Base-by-base conservation (phyloP, 2,888 invertebrate species). In the Deilephila porcellus region DNA sequence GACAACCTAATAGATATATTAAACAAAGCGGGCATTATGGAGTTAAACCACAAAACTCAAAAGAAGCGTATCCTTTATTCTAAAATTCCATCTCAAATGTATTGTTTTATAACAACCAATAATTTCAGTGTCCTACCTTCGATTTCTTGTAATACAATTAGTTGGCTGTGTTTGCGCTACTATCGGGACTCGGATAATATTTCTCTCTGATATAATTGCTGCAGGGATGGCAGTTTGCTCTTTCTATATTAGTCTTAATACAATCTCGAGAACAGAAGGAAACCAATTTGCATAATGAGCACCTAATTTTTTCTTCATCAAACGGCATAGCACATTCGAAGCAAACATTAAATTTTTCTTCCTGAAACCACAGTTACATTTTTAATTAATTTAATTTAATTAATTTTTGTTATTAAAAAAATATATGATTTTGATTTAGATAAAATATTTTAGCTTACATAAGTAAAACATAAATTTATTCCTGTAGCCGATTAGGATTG, bases 321-420 rank as follows among this genome's bases (percentile, higher is more conserved):
- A 91, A 78, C 4, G 92, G 92, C 45, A 90, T 71, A 0, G 83
- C 83, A 76, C 94, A 94, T 82, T 94, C 94, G 76, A 92, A 93
- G 79, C 94, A 94, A 3, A 94, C 83, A 45, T 90, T 83, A 79
- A 88, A 93, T 76, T 91, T 92, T 19, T 81, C 80, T 4, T 78
- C 79, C 93, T 93, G 81, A 71, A 83, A 81, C 11, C 34, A 64
- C n/a, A 8, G 19, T 37, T 19, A 34, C 17, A n/a, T n/a, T n/a
- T n/a, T n/a, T n/a, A n/a, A n/a, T n/a, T n/a, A n/a, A n/a, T n/a
- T n/a, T n/a, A n/a, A n/a, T n/a, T n/a, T n/a, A n/a, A n/a, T n/a
- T n/a, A n/a, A n/a, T n/a, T n/a, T n/a, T n/a, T n/a, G n/a, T n/a
- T n/a, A n/a, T n/a, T n/a, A n/a, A n/a, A n/a, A n/a, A n/a, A n/a